Conservation (phyloP, 2,113 vertebrate genomes). For the Nothobranchius furzeri region DNA sequence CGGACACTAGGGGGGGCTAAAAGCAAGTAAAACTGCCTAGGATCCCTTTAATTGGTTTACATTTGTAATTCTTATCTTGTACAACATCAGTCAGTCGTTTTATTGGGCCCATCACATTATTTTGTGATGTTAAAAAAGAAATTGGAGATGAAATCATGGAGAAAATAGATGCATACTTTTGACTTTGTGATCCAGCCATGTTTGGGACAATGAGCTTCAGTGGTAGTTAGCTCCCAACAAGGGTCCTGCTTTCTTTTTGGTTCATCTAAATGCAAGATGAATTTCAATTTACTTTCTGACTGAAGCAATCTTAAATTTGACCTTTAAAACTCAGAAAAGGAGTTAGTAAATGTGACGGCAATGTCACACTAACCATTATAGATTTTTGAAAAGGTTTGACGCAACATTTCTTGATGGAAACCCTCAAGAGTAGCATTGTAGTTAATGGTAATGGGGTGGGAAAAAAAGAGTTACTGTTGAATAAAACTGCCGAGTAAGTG, state of each 20-base stretch:
- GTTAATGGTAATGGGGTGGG: background rate
- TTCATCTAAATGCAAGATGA: no score
- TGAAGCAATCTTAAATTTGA: background rate
- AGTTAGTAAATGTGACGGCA: background rate
- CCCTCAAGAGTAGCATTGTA: background rate
- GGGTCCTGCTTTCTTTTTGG: background rate
- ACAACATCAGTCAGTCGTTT: background rate
- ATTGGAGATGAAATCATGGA: no score
- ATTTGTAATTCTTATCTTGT: no score
- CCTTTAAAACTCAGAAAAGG: background rate
- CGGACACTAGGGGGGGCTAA: no score
- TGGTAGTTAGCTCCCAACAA: background rate
- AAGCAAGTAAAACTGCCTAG: no score
- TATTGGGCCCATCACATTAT: background rate
- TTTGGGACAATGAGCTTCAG: conserved; percentile 1
- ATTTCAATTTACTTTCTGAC: no score
- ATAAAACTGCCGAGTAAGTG: conserved; percentile 12
- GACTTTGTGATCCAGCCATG: background rate
- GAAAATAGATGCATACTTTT: no score
- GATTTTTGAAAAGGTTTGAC: background rate
- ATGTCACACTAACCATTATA: background rate
- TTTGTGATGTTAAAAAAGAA: no score
- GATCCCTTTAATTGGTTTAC: no score
- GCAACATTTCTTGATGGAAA: background rate
- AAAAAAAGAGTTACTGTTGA: background rate